Base-by-base conservation (phyloP, 2,113 vertebrate species). In the Trogon melanurus region DNA sequence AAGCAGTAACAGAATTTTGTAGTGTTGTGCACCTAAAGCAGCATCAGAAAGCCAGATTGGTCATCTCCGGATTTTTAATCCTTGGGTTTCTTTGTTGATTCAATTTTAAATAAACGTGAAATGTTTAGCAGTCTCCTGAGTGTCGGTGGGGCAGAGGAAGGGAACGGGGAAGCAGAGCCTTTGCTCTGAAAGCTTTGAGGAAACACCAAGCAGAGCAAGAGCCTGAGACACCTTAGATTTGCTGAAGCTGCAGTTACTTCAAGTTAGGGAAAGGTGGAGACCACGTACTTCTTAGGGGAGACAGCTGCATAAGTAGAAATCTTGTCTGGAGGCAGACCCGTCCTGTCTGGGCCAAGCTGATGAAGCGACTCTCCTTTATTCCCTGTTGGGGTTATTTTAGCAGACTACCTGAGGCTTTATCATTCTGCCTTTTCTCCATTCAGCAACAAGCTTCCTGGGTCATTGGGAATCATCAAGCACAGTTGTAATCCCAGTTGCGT, bases 1-100 rank as follows among this genome's bases (percentile, higher is more conserved):
- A 85, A 80, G 41, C 12, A 11, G 53, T 38, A 79, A n/a, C 4
- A 70, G 26, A 70, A 60, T 75, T 45, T 70, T 57, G 8, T 44
- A 38, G 9, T 57, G 19, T 26, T 54, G 6, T 54, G 26, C 1
- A 2, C 20, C 23, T 51, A 41, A 67, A 88, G 36, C 0, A 0
- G 47, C 56, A 58, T 21, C 51, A 15, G n/a, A 30, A 81, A 66
- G 12, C 2, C 2, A 1, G 58, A 34, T 11, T 47, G 9, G 5
- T 44, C 21, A 36, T 80, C 44, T 26, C 29, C 7, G 16, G 29
- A 20, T 38, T 88, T 90, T 85, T 44, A 64, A 75, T 75, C 22
- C 32, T 85, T 54, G 6, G 1, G 4, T 90, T 88, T 71, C 21
- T 26, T 62, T 15, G 29, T 20, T 76, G 17, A 27, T 53, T 85